These are phyloP conservation scores for Drosophila tristis DNA, from an alignment of 1,140 invertebrate species.

Conservation along the genomic window DNA sequence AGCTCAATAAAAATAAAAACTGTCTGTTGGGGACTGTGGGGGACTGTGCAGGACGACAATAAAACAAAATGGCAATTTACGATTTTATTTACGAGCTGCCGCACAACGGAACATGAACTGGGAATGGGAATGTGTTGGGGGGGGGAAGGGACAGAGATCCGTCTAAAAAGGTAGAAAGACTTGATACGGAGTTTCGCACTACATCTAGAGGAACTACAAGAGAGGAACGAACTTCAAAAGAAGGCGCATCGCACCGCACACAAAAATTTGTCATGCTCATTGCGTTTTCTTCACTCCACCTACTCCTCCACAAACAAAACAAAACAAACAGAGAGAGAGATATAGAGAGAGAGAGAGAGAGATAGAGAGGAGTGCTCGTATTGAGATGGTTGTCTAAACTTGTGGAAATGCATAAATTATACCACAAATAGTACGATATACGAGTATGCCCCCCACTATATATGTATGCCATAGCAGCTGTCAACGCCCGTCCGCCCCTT, in stretches of 20 bases:
- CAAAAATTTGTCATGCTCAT: constrained; percentile 70
- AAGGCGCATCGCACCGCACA: constrained; percentile 28
- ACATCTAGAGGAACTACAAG: neutral
- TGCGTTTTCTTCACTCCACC: constrained; percentile 26
- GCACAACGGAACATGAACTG: constrained; percentile 16
- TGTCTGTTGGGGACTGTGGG: constrained; percentile 45
- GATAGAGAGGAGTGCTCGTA: no score
- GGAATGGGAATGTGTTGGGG: neutral
- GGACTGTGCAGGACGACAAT: constrained; percentile 55
- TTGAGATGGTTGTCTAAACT: constrained; percentile 51
- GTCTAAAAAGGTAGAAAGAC: constrained; percentile 21
- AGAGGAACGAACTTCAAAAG: constrained; percentile 57
- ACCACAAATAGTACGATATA: constrained; percentile 30
- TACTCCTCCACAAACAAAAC: neutral
- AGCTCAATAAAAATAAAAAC: constrained; percentile 82
- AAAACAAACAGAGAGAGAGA: no score
- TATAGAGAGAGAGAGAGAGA: no score
- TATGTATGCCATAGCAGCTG: constrained; percentile 54
- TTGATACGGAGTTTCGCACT: constrained; percentile 22
- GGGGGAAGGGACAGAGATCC: constrained; percentile 10
- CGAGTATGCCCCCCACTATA: no score
- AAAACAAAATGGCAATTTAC: constrained; percentile 83
- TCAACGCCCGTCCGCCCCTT: constrained; percentile 56
- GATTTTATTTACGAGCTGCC: constrained; percentile 78
- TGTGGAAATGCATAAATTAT: constrained; percentile 75